Base-by-base conservation (phyloP, 2,888 invertebrate genomes). In the Steinernema carpocapsae region DNA sequence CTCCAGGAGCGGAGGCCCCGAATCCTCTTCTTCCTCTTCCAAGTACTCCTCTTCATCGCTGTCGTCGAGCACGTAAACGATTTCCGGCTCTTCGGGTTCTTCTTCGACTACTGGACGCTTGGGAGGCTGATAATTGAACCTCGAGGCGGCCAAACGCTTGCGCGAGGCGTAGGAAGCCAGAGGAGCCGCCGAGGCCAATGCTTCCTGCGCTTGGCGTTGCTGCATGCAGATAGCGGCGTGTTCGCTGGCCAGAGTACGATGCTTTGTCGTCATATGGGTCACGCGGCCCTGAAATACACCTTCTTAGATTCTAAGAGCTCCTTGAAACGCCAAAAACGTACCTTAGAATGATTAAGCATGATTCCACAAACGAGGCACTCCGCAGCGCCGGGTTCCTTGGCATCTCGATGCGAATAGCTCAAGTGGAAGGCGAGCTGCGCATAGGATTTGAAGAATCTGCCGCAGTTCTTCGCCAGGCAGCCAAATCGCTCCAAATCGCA, bases 371-470 rank as follows among this genome's bases (percentile, higher is more conserved):
- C 56, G 6, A 56, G 26, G 17, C 56, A 56, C 56, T 56, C 56
- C 2, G 7, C 6, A 2, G 12, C 26, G 6, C 56, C 56, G 19
- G 26, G 14, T 12, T 56, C 26, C 56, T 10, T 56, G 24, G 26
- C 26, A 14, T 56, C 56, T 12, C 56, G 19, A 56, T 56, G 56
- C 26, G 56, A 56, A 17, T 56, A 56, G 26, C 56, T 56, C n/a
- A 56, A 26, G 22, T 56, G 56, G 26, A 56, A 56, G 26, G 56
- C 56, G n/a, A 56, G 56, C 26, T 56, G 56, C 22, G 56, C 26
- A 26, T 56, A 56, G 2, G 56, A 56, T 7, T 24, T 26, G 22
- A 56, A 56, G 17, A 24, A 56, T 56, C 56, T 14, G 12, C 56
- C 56, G 56, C 56, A 56, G 17, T 24, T 24, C 24, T 56, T 10